Conservation (phyloP, 2,888 invertebrate genomes). For the Scotopteryx bipunctaria region DNA sequence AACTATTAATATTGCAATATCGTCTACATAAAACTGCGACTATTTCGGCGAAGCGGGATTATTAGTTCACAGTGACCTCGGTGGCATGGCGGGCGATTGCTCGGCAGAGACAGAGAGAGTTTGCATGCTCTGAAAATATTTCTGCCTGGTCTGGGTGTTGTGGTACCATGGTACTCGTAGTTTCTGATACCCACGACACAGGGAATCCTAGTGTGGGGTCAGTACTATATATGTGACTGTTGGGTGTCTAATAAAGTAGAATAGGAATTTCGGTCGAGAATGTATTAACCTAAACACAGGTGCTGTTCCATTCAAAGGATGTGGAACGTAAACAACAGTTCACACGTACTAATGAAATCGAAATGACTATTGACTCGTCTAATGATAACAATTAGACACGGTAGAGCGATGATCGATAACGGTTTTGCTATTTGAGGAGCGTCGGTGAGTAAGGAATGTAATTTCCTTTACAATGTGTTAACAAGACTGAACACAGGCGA, state of each 20-base stretch:
- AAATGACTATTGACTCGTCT: slow-evolving; percentile 61
- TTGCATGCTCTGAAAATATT: too few relatives aligned
- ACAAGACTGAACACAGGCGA: slow-evolving; percentile 71
- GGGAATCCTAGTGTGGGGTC: too few relatives aligned
- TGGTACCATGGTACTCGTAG: too few relatives aligned
- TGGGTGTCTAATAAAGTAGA: too few relatives aligned
- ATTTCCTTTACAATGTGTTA: slow-evolving; percentile 82
- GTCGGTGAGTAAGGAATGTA: slow-evolving; percentile 76
- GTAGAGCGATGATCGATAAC: slow-evolving; percentile 74
- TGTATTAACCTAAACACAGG: slow-evolving; percentile 34
- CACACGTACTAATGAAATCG: slow-evolving; percentile 35
- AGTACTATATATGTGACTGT: too few relatives aligned
- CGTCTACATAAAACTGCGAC: slow-evolving; percentile 41
- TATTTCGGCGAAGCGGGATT: slow-evolving; percentile 29
- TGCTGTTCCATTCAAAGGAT: slow-evolving; percentile 32
- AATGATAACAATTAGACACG: slow-evolving; percentile 73
- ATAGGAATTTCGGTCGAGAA: slow-evolving; percentile 11
- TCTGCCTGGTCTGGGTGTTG: too few relatives aligned
- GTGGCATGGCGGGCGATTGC: too few relatives aligned
- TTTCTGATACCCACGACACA: too few relatives aligned
- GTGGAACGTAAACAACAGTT: slow-evolving; percentile 32
- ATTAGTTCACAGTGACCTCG: slow-evolving; percentile 28
- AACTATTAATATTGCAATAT: slow-evolving; percentile 68
- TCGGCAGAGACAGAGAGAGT: too few relatives aligned
- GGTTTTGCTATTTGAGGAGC: slow-evolving; percentile 69